Base-by-base conservation (phyloP, 2,113 vertebrate genomes). In the Megaleporinus macrocephalus region DNA sequence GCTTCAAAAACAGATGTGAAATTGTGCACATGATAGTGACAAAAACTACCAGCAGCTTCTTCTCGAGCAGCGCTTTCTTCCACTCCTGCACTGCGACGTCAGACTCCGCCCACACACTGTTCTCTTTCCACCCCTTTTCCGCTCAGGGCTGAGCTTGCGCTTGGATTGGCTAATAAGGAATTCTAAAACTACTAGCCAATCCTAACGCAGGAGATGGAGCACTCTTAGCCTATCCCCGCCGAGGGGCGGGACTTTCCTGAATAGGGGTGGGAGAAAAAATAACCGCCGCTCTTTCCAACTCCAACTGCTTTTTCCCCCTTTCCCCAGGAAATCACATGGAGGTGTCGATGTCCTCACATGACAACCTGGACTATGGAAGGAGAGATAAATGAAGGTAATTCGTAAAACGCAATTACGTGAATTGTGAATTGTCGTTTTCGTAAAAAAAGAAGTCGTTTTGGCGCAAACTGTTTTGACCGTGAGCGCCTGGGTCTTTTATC, bases 261-360 rank as follows among this genome's bases (percentile, higher is more conserved):
- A 61, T 2, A 26, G 1, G 2, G 57, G 57, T 61, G 57, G 5
- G 57, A 10, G n/a, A 18, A 26, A 26, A 22, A 61, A 61, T 26
- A 26, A 61, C n/a, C 57, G 12, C 55, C 20, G 22, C 7, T 13
- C n/a, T n/a, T 13, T 93, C 88, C 83, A 91, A 91, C 92, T 93
- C 91, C 90, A 92, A 90, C 91, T n/a, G 27, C 78, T 75, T 78
- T 86, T 80, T 83, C 11, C 61, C 29, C 29, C 84, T 86, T 87
- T 83, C 85, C 88, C 76, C 92, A 94, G 94, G 93, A 94, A 94
- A 94, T 95, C 94, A 95, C 93, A 95, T 94, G 94, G 92, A 92
- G 90, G 88, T 91, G 90, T 90, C 87, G 78, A 85, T 51, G 83
- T 26, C 84, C 93, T 95, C 94, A 95, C 93, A 95, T 95, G 94